Base-by-base conservation (phyloP, 2,797 vertebrate species). In the Rousettus madagascariensis region DNA sequence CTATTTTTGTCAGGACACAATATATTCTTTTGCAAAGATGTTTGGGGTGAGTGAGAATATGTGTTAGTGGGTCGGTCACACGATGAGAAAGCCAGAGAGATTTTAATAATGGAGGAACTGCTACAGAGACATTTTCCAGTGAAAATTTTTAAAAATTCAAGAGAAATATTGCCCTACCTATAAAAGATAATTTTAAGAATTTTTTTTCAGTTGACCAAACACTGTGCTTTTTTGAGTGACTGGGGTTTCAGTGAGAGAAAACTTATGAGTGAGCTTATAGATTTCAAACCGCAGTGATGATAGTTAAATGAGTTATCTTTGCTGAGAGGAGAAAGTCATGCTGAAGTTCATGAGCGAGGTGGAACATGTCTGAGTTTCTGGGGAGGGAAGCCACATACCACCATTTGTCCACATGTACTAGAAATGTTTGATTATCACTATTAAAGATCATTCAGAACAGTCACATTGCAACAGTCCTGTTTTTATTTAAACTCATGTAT, bases 1-100 rank as follows among this genome's bases (percentile, higher is more conserved):
- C 30, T 94, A 0, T 88, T 77, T 94, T 88, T 36, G 16, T 90
- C n/a, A 96, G 84, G 43, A 87, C 38, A 86, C 68, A 61, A 13
- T 55, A 36, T 43, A 69, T 61, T 63, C 85, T 75, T 80, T 89
- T 71, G n/a, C 61, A 88, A 85, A 63, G 41, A 13, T 43, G 3
- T 55, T 92, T 63, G 28, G 33, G 8, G 3, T 59, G 28, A 92
- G 57, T 59, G 28, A 92, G 57, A 90, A 43, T 55, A 16, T 79
- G 26, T 75, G n/a, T 93, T 94, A 94, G 43, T 84, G 11, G 85
- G n/a, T 90, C 24, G 85, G n/a, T 90, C 24, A 53, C 24, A 68
- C 24, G 68, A 20, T 46, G 57, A 0, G 1, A 71, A 51, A 66
- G 53, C 86, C 55, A 71, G 24, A 36, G 61, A 80, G 7, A 85